Conservation (phyloP, 92 coral and sea anemone species). For the Ricordea florida region DNA sequence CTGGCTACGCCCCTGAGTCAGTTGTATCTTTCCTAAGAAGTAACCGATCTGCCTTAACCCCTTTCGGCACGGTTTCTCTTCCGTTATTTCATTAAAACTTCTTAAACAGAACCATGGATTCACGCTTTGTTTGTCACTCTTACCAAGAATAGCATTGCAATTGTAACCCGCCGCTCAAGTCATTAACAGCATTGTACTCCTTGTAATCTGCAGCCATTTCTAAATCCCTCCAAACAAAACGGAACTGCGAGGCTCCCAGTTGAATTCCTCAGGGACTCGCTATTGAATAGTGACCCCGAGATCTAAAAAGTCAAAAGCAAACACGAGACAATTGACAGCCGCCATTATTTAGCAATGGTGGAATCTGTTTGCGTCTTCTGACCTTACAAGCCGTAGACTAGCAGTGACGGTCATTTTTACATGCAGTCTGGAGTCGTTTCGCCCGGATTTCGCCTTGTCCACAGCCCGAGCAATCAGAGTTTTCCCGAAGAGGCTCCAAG, state of each 20-base stretch:
- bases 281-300: background rate
- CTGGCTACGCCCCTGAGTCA: no score
- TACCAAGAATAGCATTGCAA: no score
- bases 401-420: no score
- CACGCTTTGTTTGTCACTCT: no score
- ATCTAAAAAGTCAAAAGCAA: background rate
- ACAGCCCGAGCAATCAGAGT: conserved; percentile 10
- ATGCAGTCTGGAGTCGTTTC: background rate
- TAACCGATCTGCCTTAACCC: no score
- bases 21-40: no score
- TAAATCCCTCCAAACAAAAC: conserved; percentile 12
- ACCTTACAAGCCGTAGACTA: no score
- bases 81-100: no score
- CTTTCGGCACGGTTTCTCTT: no score
- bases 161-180: background rate
- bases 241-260: background rate
- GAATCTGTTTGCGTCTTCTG: no score
- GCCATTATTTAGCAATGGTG: no score
- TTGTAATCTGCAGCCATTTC: background rate
- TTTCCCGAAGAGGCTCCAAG: background rate
- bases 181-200: background rate
- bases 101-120: no score
- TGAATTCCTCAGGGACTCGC: conserved; percentile 19
- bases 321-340: background rate
- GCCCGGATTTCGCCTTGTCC: conserved; percentile 4